Evolutionary conservation across 2,888 invertebrate genomes (phyloP).

Genomic region (Ochropacha duplaris): DNA sequence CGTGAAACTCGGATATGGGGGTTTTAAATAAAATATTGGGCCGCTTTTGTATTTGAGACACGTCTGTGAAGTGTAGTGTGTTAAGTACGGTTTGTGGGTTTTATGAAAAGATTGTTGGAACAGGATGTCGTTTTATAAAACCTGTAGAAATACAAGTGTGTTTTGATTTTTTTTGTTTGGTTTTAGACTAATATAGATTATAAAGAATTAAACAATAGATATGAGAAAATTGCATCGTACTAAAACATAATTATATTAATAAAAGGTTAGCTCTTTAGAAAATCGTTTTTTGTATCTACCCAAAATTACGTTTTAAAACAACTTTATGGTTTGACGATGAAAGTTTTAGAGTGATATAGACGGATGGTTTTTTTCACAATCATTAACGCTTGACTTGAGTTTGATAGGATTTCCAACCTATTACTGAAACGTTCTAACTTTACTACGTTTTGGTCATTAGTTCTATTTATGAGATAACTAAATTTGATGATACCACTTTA

Average conservation of each 20-base stretch:
- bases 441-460: neutral
- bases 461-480: neutral
- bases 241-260: no score
- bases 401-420: neutral
- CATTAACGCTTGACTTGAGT: neutral
- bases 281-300: no score
- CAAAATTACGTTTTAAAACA: neutral
- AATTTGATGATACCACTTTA: neutral
- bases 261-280: no score
- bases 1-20: constrained; percentile 46
- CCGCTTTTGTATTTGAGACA: constrained; percentile 7
- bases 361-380: neutral
- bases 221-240: no score
- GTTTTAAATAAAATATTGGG: constrained; percentile 60
- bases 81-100: neutral
- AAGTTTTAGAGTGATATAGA: neutral
- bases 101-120: neutral
- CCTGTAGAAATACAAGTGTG: neutral
- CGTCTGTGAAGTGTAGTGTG: constrained; percentile 6
- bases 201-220: no score
- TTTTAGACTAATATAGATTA: neutral
- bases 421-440: neutral
- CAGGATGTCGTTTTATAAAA: neutral
- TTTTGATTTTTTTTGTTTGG: neutral
- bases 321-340: neutral